Conservation (phyloP, 2,797 vertebrate species). For the Eurystomus glaucurus region DNA sequence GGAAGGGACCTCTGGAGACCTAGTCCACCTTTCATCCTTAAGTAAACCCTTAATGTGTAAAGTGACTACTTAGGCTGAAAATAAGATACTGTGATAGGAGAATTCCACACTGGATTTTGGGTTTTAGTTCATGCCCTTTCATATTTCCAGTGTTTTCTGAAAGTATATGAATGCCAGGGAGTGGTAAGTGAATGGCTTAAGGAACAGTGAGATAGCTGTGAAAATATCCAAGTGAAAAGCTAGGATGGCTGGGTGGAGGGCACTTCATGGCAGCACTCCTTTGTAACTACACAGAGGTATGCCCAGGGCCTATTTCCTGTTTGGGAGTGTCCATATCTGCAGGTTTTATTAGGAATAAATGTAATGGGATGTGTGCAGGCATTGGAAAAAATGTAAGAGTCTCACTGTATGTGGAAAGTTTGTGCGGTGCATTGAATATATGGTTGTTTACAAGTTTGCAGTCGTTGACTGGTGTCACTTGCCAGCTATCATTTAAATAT, state of each 20-base stretch:
- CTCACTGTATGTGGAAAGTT: neutral
- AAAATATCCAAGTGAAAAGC: neutral
- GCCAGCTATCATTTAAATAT: neutral
- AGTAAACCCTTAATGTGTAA: neutral
- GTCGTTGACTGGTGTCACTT: neutral
- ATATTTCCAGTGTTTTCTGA: neutral
- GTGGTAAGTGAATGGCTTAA: neutral
- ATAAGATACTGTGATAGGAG: neutral
- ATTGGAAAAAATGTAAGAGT: neutral
- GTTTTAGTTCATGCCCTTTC: neutral
- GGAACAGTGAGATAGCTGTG: neutral
- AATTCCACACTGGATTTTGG: neutral
- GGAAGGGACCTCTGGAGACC: too few species aligned
- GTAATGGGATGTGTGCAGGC: neutral
- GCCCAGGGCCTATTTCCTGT: neutral
- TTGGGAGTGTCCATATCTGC: neutral
- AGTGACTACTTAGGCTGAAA: neutral
- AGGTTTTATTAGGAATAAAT: neutral
- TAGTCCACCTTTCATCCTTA: neutral
- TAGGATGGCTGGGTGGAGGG: neutral
- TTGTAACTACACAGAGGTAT: neutral
- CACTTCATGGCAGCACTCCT: neutral
- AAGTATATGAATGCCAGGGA: neutral
- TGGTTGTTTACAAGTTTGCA: neutral
- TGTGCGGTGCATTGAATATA: rapidly evolving